These are phyloP conservation scores for Sinotaia quadrata DNA, from an alignment of 2,888 invertebrate genomes.

Conservation along the genomic window DNA sequence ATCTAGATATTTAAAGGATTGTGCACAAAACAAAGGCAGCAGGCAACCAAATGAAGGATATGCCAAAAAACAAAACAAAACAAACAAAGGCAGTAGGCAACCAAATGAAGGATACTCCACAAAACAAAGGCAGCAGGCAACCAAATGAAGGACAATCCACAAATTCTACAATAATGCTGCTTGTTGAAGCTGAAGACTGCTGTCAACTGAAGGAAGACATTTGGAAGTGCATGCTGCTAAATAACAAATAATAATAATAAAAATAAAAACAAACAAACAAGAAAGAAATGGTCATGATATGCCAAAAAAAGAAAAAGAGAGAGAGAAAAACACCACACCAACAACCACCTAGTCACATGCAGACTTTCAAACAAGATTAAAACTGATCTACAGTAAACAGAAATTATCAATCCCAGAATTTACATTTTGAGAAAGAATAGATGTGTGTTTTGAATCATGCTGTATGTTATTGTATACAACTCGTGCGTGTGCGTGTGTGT, in stretches of 20 bases:
- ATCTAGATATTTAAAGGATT: too few species aligned
- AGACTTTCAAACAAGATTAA: background rate
- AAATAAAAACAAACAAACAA: background rate
- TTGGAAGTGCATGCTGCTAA: slow-evolving; percentile 94
- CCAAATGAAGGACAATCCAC: slow-evolving; percentile 75
- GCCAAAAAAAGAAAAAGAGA: background rate
- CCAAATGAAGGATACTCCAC: background rate
- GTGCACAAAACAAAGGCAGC: slow-evolving; percentile 26
- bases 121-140: slow-evolving; percentile 24
- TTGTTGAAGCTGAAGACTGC: slow-evolving; percentile 96
- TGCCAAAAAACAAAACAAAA: too few species aligned
- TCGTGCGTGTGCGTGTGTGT: too few species aligned
- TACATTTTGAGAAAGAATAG: too few species aligned
- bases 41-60: slow-evolving; percentile 54
- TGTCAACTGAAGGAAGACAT: slow-evolving; percentile 99
- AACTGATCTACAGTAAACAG: too few species aligned
- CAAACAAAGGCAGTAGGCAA: background rate
- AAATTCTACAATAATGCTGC: slow-evolving; percentile 95
- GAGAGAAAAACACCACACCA: background rate
- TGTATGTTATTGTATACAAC: too few species aligned
- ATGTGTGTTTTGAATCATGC: too few species aligned
- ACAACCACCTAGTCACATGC: background rate
- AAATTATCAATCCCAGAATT: too few species aligned
- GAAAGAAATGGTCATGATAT: background rate
- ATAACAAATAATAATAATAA: too few species aligned